Base-by-base conservation (phyloP, 2,888 invertebrate genomes). In the Hydrotaea cyrtoneurina region DNA sequence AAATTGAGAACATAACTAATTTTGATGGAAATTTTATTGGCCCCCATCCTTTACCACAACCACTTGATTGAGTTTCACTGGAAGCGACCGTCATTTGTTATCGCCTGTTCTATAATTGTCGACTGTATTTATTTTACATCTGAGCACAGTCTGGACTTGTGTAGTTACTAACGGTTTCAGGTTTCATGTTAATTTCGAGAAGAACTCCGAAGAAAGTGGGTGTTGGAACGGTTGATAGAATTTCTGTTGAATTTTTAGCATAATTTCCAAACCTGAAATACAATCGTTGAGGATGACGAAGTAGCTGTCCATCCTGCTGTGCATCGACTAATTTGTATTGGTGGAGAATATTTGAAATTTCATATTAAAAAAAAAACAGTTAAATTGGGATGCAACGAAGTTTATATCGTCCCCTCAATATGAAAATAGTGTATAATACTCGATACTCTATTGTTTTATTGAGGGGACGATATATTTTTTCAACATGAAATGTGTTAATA, bases 271-370 rank as follows among this genome's bases (percentile, higher is more conserved):
- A 26, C 2, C 59, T 43, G 15, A 59, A 43, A 21, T 43, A 15
- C 10, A 43, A 17, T 31, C 23, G 46, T 76, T n/a, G 46, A 11
- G 50, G 23, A 64, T 39, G 39, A 8, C 43, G 43, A 59, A 46
- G 23, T 59, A 43, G 59, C 57, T 57, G 59, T 43, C 59, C 59
- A 57, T 74, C 57, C 59, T 74, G 39, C 64, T 59, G 59, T 78
- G 75, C 50, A 57, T 21, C 17, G 57, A 50, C 57, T 21, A 13
- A 39, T 39, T 39, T n/a, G n/a, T n/a, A n/a, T n/a, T n/a, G n/a
- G n/a, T 36, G 4, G 39, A 39, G 10, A 39, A n/a, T n/a, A n/a
- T n/a, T n/a, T n/a, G 39, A 39, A 39, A 31, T 31, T 39, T 13
- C 7, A 1, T 13, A 39, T 8, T 39, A 11, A 39, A 39, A 39